A percentile compares a stretch with the other conserved stretches of the same genome.
phyloP scores from a whole-genome alignment of 2,888 invertebrate species.

The Laspeyria flexula region DNA sequence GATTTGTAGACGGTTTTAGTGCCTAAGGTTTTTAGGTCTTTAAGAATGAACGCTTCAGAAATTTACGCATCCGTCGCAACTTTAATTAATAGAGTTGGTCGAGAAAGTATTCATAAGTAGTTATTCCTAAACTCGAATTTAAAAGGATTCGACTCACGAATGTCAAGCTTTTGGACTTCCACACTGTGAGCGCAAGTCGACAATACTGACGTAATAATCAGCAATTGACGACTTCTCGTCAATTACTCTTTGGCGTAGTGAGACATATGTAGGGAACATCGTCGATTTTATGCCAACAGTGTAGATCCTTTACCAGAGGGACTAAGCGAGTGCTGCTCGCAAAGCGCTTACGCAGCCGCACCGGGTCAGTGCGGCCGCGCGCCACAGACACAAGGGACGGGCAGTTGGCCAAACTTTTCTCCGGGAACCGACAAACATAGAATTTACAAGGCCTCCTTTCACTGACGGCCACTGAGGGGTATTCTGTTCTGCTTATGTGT shows the following conservation, averaged over 20 bases:
- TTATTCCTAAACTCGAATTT: constrained; percentile 36
- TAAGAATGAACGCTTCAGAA: constrained; percentile 27
- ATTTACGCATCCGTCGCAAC: constrained; percentile 83
- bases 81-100: constrained; percentile 32
- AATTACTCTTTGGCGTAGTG: constrained; percentile 26
- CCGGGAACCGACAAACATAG: constrained; percentile 64
- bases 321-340: constrained; percentile 82
- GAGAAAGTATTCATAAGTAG: constrained; percentile 23
- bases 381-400: constrained; percentile 70
- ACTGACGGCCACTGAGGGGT: not conserved
- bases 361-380: constrained; percentile 64
- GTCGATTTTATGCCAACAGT: constrained; percentile 65
- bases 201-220: constrained; percentile 6
- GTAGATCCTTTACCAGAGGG: constrained; percentile 71
- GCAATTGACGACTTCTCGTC: constrained; percentile 16
- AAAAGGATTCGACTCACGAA: constrained; percentile 44
- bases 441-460: constrained; percentile 13
- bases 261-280: constrained; percentile 17
- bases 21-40: constrained; percentile 8
- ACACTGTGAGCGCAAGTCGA: constrained; percentile 66
- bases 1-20: constrained; percentile 18
- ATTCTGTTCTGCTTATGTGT: constrained; percentile 5
- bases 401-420: constrained; percentile 62
- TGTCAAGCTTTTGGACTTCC: constrained; percentile 66
- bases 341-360: constrained; percentile 73